Percentiles rank a stretch among this genome's conserved stretches.
phyloP scores from a whole-genome alignment of 2,888 invertebrate genomes.

The Cataglyphis albicans region DNA sequence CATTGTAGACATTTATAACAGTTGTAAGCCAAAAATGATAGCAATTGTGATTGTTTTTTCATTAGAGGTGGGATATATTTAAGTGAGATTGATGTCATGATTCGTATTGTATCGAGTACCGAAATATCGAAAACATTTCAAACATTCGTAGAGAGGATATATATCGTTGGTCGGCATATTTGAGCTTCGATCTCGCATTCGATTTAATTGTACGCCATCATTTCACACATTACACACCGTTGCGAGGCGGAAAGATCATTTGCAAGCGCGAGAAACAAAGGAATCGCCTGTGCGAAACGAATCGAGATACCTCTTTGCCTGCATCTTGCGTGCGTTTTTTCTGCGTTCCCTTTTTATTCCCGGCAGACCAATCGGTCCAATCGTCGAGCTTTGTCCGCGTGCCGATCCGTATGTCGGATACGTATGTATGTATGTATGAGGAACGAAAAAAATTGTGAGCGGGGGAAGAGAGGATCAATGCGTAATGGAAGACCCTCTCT shows the following conservation, averaged over 20 bases:
- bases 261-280: constrained; percentile 61
- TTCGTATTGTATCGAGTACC: background rate
- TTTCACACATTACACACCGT: constrained; percentile 22
- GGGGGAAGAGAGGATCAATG: constrained; percentile 64
- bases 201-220: constrained; percentile 3
- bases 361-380: constrained; percentile 64
- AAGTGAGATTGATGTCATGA: constrained; percentile 33
- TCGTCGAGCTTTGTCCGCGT: constrained; percentile 67
- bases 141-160: constrained; percentile 16
- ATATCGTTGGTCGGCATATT: constrained; percentile 14
- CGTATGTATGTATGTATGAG: constrained; percentile 48
- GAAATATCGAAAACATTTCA: constrained; percentile 45
- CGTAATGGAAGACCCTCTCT: constrained; percentile 67
- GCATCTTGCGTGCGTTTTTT: constrained; percentile 45
- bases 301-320: constrained; percentile 55
- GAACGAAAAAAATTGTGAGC: constrained; percentile 64
- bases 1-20: constrained; percentile 1
- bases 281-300: constrained; percentile 54
- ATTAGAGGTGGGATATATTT: constrained; percentile 16
- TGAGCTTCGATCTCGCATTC: constrained; percentile 27
- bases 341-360: constrained; percentile 25
- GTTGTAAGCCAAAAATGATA: constrained; percentile 11
- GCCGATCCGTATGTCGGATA: constrained; percentile 60
- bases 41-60: constrained; percentile 25
- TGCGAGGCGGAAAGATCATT: constrained; percentile 53